Evolutionary conservation across 1,140 invertebrate species (phyloP).

Genomic region (Platyura marginata): DNA sequence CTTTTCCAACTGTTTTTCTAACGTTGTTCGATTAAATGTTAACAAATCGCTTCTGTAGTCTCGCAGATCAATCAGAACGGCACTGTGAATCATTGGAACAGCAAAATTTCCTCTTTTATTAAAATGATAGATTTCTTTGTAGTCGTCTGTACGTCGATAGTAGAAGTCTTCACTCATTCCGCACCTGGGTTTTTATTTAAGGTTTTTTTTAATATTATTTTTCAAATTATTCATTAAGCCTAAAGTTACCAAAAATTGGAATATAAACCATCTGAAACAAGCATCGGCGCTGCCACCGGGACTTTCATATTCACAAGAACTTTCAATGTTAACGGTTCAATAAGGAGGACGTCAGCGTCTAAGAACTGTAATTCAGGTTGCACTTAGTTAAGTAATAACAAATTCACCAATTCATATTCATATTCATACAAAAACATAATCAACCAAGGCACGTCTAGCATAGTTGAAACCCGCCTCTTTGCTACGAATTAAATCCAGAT

Average conservation of each 20-base stretch:
- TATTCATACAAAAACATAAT: conserved; percentile 56
- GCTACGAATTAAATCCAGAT: conserved; percentile 61
- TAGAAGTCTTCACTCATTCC: conserved; percentile 80
- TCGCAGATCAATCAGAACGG: conserved; percentile 65
- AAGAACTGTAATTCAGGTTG: conserved; percentile 66
- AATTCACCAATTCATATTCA: neutral
- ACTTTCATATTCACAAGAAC: conserved; percentile 45
- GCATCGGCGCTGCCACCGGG: conserved; percentile 60
- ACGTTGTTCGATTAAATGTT: conserved; percentile 51
- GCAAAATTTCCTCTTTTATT: conserved; percentile 55
- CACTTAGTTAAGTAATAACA: conserved; percentile 6
- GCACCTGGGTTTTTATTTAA: conserved; percentile 55
- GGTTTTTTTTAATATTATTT: conserved; percentile 1
- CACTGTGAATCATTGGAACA: conserved; percentile 87
- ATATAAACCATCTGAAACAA: conserved; percentile 71
- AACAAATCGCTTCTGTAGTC: conserved; percentile 38
- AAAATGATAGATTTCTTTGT: conserved; percentile 58
- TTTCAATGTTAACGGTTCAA: conserved; percentile 46
- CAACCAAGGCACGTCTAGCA: conserved; percentile 60
- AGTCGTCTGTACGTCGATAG: conserved; percentile 73
- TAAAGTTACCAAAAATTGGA: conserved; percentile 83
- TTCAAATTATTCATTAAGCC: neutral
- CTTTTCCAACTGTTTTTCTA: conserved; percentile 15
- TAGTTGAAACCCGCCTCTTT: conserved; percentile 59
- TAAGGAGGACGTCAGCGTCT: conserved; percentile 76